Percentiles rank a stretch among this genome's conserved stretches.
Conservation (phyloP, 2,113 vertebrate species). For the Onychorhynchus coronatus region DNA sequence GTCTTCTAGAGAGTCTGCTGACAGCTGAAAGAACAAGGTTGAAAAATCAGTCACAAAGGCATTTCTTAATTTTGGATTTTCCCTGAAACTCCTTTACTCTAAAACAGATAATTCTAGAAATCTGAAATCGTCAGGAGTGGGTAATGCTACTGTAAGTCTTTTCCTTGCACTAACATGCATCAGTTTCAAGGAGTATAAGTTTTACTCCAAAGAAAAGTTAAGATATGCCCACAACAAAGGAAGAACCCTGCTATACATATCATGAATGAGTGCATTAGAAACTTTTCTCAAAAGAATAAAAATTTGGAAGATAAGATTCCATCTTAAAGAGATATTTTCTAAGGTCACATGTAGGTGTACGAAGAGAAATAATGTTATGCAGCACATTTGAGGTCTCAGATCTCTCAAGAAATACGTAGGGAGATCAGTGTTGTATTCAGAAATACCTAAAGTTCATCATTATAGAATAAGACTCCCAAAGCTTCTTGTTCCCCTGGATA, state of each 20-base stretch:
- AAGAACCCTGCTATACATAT: neutral
- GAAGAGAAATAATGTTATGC: neutral
- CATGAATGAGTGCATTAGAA: neutral
- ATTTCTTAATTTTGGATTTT: neutral
- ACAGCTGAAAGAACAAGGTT: neutral
- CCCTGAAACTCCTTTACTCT: neutral
- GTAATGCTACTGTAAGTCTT: neutral
- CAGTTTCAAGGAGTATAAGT: neutral
- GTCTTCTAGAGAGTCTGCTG: neutral
- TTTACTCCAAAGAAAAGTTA: neutral
- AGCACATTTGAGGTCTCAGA: neutral
- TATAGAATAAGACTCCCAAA: neutral
- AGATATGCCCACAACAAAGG: neutral
- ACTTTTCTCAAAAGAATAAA: neutral
- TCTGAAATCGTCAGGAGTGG: neutral
- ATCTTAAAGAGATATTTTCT: neutral
- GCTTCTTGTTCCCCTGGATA: neutral
- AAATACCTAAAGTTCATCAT: neutral
- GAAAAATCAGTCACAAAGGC: neutral
- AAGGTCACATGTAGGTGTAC: neutral
- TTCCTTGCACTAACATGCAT: neutral
- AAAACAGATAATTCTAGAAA: neutral
- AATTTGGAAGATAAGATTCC: neutral
- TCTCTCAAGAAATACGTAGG: neutral
- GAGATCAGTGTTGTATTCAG: neutral